phyloP scores from a whole-genome alignment of 2,797 vertebrate genomes.

The Cirrhinus mrigala region DNA sequence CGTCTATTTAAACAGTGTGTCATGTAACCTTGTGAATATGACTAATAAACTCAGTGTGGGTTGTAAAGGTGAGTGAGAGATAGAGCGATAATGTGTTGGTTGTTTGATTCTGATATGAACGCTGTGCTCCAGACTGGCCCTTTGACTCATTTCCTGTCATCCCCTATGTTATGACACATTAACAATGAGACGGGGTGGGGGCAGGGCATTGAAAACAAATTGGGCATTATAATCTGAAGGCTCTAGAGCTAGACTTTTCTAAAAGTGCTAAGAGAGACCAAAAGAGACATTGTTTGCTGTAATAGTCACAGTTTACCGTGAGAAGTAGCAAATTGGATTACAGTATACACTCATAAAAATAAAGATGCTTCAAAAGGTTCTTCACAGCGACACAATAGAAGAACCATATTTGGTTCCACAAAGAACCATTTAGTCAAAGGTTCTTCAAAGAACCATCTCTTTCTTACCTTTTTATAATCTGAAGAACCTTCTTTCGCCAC shows the following conservation, averaged over 20 bases:
- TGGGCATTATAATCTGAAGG: background rate
- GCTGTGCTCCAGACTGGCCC: background rate
- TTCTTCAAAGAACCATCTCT: too few species aligned
- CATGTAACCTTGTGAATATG: background rate
- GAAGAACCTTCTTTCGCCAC: too few species aligned
- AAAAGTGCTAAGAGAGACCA: background rate
- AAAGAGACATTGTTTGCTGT: background rate
- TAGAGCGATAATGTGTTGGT: background rate
- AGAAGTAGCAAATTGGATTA: background rate
- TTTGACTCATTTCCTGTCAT: slow-evolving; percentile 52
- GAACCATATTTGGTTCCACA: too few species aligned
- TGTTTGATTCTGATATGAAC: slow-evolving; percentile 17
- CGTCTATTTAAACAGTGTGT: background rate
- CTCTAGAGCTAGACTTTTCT: background rate
- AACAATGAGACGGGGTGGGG: slow-evolving; percentile 32
- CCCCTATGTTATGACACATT: slow-evolving; percentile 21
- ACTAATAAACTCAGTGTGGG: background rate
- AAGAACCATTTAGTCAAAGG: too few species aligned
- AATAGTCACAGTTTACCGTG: background rate
- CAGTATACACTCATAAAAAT: too few species aligned
- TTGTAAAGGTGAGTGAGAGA: background rate
- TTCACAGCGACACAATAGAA: too few species aligned
- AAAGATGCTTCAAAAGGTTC: too few species aligned
- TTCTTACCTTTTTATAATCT: too few species aligned
- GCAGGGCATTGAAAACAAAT: slow-evolving; percentile 26